Evolutionary conservation across 1,140 invertebrate species (phyloP), one percentile per base, ranked within the genome.

Genomic region (Aphelinus certus): DNA sequence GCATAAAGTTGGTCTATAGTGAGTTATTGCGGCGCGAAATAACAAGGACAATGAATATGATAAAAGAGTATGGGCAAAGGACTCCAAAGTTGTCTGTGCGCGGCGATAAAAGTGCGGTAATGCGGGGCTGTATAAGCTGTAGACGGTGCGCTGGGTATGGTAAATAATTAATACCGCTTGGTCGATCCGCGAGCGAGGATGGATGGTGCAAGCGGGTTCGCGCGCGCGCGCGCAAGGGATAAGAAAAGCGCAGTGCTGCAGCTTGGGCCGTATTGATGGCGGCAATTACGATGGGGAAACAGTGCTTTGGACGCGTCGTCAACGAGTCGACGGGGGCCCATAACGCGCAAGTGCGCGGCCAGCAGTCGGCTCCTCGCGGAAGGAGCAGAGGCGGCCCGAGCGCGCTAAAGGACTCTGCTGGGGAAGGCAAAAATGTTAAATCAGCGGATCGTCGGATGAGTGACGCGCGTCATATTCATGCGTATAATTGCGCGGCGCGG

Each of bases 401-500:
- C 6, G 47, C 46, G 9, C 3, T 57, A 68, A 57, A 47, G 3
- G 43, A 26, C 26, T 26, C 26, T 26, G 26, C 45, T 2, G 2
- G 56, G 43, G n/a, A 42, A 45, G n/a, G 7, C 48, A 60, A 60
- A 61, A 43, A 48, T 42, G 68, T 70, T 61, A 70, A 70, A 49
- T 69, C 67, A 61, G 51, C 51, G n/a, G n/a, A 26, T 3, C 61
- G n/a, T 51, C 5, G 49, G 47, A 61, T 63, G 61, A 71, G 49
- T 55, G 68, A 70, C 57, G 51, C 49, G 69, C 61, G 61, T 68
- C 61, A 43, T 63, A 56, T 64, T 53, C 69, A 26, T 26, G 49
- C 61, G 51, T 63, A 43, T 71, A 71, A 71, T 64, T 70, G 56
- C 69, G 69, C 45, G 61, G 45, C 60, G 2, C 49, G 26, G 7